phyloP scores from a whole-genome alignment of 2,888 invertebrate species.

The Cybosia mesomella region DNA sequence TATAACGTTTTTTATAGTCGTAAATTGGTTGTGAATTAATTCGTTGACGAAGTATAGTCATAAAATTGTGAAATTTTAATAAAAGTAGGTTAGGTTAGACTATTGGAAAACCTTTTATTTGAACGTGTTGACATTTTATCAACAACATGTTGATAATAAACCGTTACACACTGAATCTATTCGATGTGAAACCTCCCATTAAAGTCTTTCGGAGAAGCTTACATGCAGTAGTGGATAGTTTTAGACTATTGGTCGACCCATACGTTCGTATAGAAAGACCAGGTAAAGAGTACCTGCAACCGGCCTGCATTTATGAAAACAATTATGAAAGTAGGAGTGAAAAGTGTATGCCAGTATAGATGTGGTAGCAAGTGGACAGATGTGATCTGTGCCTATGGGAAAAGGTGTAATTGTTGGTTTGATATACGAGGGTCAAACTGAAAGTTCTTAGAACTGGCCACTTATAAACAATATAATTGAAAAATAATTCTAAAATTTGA shows the following conservation, averaged over 20 bases:
- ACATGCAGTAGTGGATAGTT: background rate
- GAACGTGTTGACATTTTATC: background rate
- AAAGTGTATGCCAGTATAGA: no score
- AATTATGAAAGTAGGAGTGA: no score
- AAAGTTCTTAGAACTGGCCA: no score
- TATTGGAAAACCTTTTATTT: background rate
- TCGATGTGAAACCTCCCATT: background rate
- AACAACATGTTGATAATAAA: background rate
- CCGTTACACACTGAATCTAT: background rate
- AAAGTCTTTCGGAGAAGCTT: background rate
- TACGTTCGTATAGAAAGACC: background rate
- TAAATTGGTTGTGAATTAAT: constrained; percentile 21
- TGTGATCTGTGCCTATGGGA: no score
- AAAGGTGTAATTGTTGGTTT: no score
- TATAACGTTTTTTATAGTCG: constrained; percentile 4
- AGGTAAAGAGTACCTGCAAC: no score
- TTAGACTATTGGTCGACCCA: background rate
- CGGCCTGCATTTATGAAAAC: no score
- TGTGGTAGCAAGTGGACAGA: no score
- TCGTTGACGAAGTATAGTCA: constrained; percentile 6
- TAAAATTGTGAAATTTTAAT: constrained; percentile 4
- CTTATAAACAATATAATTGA: no score
- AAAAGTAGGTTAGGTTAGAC: background rate
- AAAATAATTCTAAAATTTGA: no score
- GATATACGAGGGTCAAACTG: no score